Percentiles rank a stretch among this genome's conserved stretches.
These are phyloP conservation scores for Syrrhaptes paradoxus DNA, from an alignment of 2,113 vertebrate species.

Conservation along the genomic window DNA sequence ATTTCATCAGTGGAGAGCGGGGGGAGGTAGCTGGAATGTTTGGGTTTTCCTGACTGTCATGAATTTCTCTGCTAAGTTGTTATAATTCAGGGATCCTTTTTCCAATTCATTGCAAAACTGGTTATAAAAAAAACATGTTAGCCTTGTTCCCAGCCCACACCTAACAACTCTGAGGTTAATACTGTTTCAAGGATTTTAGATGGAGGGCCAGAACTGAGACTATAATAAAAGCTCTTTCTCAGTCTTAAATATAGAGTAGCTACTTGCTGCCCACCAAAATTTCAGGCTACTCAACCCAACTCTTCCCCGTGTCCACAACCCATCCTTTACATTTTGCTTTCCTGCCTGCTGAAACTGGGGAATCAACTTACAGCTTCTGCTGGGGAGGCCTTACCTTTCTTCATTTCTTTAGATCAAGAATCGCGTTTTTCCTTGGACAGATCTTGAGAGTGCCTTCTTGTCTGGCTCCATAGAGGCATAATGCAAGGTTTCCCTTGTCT, in stretches of 20 bases:
- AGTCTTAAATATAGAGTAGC: background rate
- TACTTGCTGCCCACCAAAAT: background rate
- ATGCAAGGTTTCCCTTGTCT: background rate
- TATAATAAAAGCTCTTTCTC: background rate
- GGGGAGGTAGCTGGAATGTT: background rate
- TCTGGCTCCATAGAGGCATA: background rate
- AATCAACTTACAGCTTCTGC: background rate
- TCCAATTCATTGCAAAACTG: background rate
- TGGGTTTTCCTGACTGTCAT: background rate
- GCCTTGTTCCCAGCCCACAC: background rate
- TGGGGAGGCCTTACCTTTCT: background rate
- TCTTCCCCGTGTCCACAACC: background rate
- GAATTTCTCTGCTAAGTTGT: background rate
- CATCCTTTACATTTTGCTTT: background rate
- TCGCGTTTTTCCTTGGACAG: background rate
- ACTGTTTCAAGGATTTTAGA: background rate
- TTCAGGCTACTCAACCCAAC: background rate
- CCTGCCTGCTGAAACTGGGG: background rate
- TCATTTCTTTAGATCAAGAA: background rate
- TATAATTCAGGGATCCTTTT: background rate
- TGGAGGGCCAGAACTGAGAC: background rate
- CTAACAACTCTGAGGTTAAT: background rate
- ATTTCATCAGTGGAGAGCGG: background rate
- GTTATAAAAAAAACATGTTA: background rate
- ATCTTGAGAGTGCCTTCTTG: background rate